Evolutionary conservation across 2,888 invertebrate genomes (phyloP).

Genomic region (Zeuzera pyrina): DNA sequence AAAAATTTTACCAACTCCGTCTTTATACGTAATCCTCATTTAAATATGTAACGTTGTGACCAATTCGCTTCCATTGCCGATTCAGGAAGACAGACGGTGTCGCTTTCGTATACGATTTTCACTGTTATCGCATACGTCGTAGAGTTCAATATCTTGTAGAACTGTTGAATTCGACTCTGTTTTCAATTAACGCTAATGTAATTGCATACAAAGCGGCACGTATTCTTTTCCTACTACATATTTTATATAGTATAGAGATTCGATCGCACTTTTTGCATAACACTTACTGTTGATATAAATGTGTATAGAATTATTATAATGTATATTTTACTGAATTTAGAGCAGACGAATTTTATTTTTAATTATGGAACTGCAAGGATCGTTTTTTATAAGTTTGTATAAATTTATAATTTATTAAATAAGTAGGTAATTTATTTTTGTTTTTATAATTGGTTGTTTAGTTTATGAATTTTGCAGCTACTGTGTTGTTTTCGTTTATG

Average conservation of each 20-base stretch:
- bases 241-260: no score
- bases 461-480: conserved; percentile 11
- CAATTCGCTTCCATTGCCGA: conserved; percentile 39
- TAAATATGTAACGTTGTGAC: conserved; percentile 29
- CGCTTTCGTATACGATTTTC: no score
- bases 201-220: no score
- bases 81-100: conserved; percentile 17
- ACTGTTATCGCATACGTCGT: no score
- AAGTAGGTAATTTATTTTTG: conserved; percentile 33
- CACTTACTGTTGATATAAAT: conserved; percentile 62
- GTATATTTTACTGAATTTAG: conserved; percentile 53
- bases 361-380: neutral
- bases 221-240: no score
- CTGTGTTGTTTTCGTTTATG: conserved; percentile 23
- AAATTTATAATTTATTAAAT: conserved; percentile 27
- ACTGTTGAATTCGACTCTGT: no score
- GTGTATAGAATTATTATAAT: conserved; percentile 48
- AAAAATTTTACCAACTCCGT: no score
- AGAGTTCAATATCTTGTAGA: no score
- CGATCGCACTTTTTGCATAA: conserved; percentile 64
- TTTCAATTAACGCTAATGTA: no score
- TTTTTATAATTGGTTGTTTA: conserved; percentile 17
- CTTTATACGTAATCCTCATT: conserved; percentile 19
- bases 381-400: conserved; percentile 1
- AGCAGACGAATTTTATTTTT: conserved; percentile 26